These are phyloP conservation scores for Microcebus ravelobensis DNA, from an alignment of 2,113 vertebrate genomes.

Conservation along the genomic window DNA sequence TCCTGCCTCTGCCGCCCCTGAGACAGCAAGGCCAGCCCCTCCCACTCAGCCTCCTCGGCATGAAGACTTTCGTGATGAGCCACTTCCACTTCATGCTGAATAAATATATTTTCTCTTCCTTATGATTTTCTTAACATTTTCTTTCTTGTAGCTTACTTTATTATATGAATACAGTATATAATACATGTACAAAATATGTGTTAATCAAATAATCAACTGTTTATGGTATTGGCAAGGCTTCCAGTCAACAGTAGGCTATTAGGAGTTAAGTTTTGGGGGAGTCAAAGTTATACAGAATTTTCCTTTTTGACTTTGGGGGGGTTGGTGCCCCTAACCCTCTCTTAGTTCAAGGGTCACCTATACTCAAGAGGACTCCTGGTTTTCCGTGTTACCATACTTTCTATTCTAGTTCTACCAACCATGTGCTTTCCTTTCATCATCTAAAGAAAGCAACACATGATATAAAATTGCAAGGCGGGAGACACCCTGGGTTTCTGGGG, in stretches of 20 bases:
- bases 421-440: background rate
- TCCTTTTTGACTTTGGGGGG: background rate
- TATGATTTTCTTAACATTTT: background rate
- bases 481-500: background rate
- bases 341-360: background rate
- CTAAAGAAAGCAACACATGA: background rate
- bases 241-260: background rate
- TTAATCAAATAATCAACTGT: background rate
- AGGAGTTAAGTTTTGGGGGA: background rate
- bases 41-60: background rate
- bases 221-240: background rate
- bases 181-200: background rate
- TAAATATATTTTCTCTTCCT: background rate
- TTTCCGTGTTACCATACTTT: fast-evolving
- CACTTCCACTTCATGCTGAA: background rate
- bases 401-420: background rate
- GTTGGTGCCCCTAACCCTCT: background rate
- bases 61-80: background rate
- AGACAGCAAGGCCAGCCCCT: background rate
- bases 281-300: background rate
- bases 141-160: background rate
- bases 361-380: background rate
- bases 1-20: background rate
- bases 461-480: background rate
- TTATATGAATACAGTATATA: background rate